phyloP scores from a whole-genome alignment of 2,797 vertebrate genomes.

The Tapera naevia region DNA sequence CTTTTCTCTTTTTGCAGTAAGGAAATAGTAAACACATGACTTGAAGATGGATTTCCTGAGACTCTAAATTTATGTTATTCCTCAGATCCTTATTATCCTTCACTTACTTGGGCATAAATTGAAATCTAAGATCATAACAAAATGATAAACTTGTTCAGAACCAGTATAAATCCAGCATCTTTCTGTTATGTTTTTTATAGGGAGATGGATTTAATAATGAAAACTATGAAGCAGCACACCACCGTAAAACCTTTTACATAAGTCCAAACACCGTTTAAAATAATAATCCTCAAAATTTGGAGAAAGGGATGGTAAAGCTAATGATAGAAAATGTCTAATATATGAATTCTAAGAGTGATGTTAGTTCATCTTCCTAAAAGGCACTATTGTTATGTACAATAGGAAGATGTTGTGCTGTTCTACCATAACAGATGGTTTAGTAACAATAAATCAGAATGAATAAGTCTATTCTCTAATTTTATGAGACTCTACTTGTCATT shows the following conservation, averaged over 20 bases:
- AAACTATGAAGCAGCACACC: not conserved
- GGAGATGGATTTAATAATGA: not conserved
- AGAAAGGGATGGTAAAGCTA: not conserved
- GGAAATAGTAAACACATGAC: not conserved
- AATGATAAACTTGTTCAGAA: not conserved
- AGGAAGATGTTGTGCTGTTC: not conserved
- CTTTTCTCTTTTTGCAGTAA: not conserved
- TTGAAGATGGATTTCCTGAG: not conserved
- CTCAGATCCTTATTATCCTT: not conserved
- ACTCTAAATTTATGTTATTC: not conserved
- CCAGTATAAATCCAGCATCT: not conserved
- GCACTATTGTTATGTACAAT: not conserved
- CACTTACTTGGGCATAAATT: not conserved
- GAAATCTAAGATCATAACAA: not conserved
- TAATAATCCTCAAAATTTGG: not conserved
- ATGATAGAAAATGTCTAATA: not conserved
- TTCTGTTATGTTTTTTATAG: not conserved
- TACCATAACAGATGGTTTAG: not conserved
- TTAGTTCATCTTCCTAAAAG: not conserved
- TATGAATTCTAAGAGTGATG: not conserved
- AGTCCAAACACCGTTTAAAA: not conserved
- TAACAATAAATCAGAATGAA: not conserved
- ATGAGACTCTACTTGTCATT: not conserved
- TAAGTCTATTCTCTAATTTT: not conserved
- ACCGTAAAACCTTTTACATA: not conserved